Conservation (phyloP, 1,140 invertebrate species). For the Gryllus bimaculatus region DNA sequence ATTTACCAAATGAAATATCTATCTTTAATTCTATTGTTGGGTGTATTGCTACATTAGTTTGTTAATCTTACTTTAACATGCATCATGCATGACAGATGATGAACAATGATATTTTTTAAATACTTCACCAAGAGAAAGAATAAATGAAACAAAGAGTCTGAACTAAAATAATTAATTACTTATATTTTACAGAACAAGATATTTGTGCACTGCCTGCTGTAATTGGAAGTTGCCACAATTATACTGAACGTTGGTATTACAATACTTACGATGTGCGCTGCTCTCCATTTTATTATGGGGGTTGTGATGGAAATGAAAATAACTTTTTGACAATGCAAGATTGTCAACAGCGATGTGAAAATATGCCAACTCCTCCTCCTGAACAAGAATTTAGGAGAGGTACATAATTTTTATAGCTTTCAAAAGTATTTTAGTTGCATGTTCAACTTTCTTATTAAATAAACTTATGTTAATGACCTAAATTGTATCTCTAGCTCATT, state of each 20-base stretch:
- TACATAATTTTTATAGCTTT: not conserved
- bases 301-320: slow-evolving; percentile 72
- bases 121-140: too few relatives aligned
- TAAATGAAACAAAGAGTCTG: too few relatives aligned
- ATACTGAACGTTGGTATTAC: slow-evolving; percentile 72
- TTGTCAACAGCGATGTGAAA: slow-evolving; percentile 52
- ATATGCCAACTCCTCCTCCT: slow-evolving; percentile 30
- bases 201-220: slow-evolving; percentile 63
- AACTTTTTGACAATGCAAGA: slow-evolving; percentile 60
- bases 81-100: too few relatives aligned
- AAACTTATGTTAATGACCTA: too few relatives aligned
- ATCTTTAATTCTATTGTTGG: not conserved
- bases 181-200: slow-evolving; percentile 48
- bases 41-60: too few relatives aligned
- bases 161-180: not conserved
- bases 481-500: too few relatives aligned
- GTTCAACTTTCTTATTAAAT: too few relatives aligned
- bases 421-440: too few relatives aligned
- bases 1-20: not conserved
- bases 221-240: slow-evolving; percentile 69
- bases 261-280: slow-evolving; percentile 62
- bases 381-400: slow-evolving; percentile 24
- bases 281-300: slow-evolving; percentile 68
- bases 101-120: too few relatives aligned
- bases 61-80: too few relatives aligned